Evolutionary conservation across 2,888 invertebrate species (phyloP).

Genomic region (Drosophila robusta): DNA sequence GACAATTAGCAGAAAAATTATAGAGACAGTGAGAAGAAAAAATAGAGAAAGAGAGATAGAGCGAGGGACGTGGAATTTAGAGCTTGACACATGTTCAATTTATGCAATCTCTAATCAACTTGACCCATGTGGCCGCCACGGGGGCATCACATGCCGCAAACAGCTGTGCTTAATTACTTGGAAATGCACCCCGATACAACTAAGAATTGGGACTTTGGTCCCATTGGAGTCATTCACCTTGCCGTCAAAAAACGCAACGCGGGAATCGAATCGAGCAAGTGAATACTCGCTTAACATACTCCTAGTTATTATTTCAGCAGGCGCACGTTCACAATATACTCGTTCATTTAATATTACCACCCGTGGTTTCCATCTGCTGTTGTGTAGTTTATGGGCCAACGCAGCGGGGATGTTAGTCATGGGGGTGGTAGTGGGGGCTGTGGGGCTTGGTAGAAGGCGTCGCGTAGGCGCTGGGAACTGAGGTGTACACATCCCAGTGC

Average conservation of each 20-base stretch:
- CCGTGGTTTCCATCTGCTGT: conserved; percentile 37
- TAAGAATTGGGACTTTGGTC: conserved; percentile 23
- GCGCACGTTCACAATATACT: conserved; percentile 30
- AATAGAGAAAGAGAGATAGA: background rate
- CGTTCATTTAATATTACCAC: conserved; percentile 60
- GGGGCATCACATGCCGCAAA: conserved; percentile 47
- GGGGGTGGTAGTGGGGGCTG: conserved; percentile 1
- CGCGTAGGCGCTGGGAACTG: conserved; percentile 32
- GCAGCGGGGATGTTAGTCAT: conserved; percentile 18
- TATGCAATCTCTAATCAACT: conserved; percentile 62
- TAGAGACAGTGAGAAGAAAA: background rate
- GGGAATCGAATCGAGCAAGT: conserved; percentile 55
- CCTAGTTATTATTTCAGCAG: conserved; percentile 64
- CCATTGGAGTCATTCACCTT: conserved; percentile 71
- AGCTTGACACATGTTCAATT: conserved; percentile 51
- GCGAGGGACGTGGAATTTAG: background rate
- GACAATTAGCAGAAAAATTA: conserved; percentile 9
- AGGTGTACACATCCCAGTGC: conserved; percentile 62
- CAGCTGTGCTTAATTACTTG: conserved; percentile 71
- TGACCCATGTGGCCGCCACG: conserved; percentile 28
- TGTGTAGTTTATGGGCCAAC: conserved; percentile 46
- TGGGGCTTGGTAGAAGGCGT: background rate
- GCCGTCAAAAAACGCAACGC: conserved; percentile 27
- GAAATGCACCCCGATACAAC: conserved; percentile 36
- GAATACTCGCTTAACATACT: conserved; percentile 49